Conservation (phyloP, 2,113 vertebrate species). For the Zapornia atra region DNA sequence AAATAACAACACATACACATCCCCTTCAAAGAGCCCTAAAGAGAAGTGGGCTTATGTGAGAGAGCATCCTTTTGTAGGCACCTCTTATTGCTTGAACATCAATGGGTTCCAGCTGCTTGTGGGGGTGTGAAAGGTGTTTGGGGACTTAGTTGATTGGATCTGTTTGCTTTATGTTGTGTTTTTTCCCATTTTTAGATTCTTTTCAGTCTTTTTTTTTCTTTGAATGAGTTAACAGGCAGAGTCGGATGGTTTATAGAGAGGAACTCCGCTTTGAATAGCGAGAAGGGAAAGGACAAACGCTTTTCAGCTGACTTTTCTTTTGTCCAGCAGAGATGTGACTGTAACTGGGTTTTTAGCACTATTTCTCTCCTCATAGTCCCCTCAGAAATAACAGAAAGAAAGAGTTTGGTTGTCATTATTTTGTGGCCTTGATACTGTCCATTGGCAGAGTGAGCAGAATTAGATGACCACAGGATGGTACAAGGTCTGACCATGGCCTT, state of each 20-base stretch:
- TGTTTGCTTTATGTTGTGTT: background rate
- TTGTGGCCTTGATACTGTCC: rapidly evolving
- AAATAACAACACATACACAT: background rate
- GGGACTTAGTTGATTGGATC: background rate
- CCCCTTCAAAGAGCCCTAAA: background rate
- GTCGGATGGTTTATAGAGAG: background rate
- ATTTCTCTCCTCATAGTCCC: background rate
- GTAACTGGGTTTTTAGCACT: background rate
- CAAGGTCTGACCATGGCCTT: rapidly evolving
- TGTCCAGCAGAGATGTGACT: background rate
- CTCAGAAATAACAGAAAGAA: background rate
- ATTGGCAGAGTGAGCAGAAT: background rate
- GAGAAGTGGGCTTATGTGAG: background rate
- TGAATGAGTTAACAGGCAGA: background rate
- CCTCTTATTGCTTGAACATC: background rate
- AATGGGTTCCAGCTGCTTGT: constrained; percentile 25
- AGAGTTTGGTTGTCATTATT: background rate
- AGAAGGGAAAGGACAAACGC: background rate
- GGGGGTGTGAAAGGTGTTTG: background rate
- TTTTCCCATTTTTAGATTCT: background rate
- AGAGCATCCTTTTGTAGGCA: background rate
- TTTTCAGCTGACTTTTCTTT: background rate
- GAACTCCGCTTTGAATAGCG: background rate
- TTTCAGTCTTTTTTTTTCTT: background rate
- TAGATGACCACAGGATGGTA: background rate